phyloP scores from a whole-genome alignment of 1,140 invertebrate genomes.

The Bombus consobrinus region DNA sequence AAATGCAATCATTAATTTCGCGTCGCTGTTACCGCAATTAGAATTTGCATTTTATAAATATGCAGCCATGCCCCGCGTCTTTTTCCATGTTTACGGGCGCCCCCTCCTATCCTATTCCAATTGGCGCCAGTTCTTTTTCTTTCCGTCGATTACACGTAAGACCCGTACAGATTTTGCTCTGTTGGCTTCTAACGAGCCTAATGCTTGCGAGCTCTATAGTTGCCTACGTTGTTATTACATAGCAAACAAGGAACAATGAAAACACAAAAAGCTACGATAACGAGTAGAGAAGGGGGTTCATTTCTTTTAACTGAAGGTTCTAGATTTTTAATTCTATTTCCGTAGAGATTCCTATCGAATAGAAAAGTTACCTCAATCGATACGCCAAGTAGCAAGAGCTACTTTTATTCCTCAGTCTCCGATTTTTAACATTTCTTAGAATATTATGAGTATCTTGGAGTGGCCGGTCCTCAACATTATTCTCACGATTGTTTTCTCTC shows the following conservation, averaged over 20 bases:
- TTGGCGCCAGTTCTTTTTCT: constrained; percentile 19
- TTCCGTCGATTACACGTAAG: constrained; percentile 13
- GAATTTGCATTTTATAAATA: constrained; percentile 76
- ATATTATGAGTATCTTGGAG: too few species aligned
- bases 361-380: neutral
- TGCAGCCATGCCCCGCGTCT: constrained; percentile 48
- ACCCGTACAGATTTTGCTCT: neutral
- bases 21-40: constrained; percentile 72
- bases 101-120: constrained; percentile 24
- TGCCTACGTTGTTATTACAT: neutral
- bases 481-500: too few species aligned
- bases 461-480: too few species aligned
- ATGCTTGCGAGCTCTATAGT: neutral
- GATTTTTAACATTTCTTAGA: too few species aligned
- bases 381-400: neutral
- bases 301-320: neutral
- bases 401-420: neutral
- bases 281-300: neutral
- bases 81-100: constrained; percentile 29
- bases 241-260: neutral
- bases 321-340: neutral
- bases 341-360: neutral
- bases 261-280: neutral
- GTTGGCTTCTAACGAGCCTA: neutral
- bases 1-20: constrained; percentile 73